Evolutionary conservation across 2,113 vertebrate genomes (phyloP), one percentile per base, ranked within the genome.

Genomic region (Pituophis catenifer): DNA sequence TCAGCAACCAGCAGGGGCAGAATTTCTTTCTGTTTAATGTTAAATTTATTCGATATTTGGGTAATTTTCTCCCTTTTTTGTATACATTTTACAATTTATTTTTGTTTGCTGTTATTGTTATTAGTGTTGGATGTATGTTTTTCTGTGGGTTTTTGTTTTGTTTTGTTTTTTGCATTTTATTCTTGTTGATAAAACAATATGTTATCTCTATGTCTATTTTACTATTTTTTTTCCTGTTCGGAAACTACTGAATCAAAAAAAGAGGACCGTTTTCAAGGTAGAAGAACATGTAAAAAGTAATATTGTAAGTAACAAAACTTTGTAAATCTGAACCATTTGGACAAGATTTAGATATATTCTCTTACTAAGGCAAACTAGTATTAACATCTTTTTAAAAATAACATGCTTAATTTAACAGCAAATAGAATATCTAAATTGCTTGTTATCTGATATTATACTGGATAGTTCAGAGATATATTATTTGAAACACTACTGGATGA

Each of bases 181-280:
- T 62, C 59, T 62, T 29, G 59, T 58, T 58, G 57, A 21, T 58
- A 58, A 58, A 58, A 58, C 57, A 23, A 23, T 21, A 57, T 58
- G 57, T 91, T 96, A 89, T 70, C 15, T 58, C 8, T 89, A 8
- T 38, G 21, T 26, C 3, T 29, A 9, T 54, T 85, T 24, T 44
- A n/a, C 6, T 50, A 70, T 50, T 91, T 87, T 94, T 13, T 91
- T 93, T n/a, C 57, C 58, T 88, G 26, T 62, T 89, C 86, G 92
- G 55, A 53, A 17, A 85, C 33, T 44, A n/a, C 52, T 62, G 65
- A 81, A 92, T 29, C 88, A 93, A 29, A 1, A 48, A 7, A 90
- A 91, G 81, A 93, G 94, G 54, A 93, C 62, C 92, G 89, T 75
- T 95, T 89, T 92, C 13, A 11, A 38, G 29, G 48, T 89, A 59